Evolutionary conservation across 1,140 invertebrate genomes (phyloP), one percentile per base, ranked within the genome.

Genomic region (Carposina sasakii): DNA sequence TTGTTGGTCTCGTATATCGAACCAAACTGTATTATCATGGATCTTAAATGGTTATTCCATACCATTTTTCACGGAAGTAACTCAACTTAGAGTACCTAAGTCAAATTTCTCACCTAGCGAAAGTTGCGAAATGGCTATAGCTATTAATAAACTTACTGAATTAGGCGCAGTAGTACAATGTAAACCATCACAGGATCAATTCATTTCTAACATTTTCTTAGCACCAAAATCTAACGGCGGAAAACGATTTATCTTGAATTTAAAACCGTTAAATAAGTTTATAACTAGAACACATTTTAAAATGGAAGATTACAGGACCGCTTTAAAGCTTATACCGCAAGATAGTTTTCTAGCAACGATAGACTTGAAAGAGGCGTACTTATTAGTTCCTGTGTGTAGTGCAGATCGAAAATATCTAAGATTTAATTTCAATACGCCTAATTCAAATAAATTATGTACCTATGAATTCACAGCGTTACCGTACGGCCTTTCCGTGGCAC

Each of bases 241-340:
- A 2, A 42, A n/a, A 5, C 40, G 40, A 17, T 42, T 42, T 28
- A 42, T 42, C 15, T 44, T 44, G 13, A 44, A 44, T 8, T 33
- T 44, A 33, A 44, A 44, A n/a, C 24, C 26, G 22, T 33, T 44
- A 12, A 19, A 33, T 44, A 33, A 20, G 24, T 44, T 31, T 20
- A 19, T 33, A n/a, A n/a, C n/a, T n/a, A n/a, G n/a, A n/a, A n/a
- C 23, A 10, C 26, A 44, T n/a, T 21, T 46, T 24, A 46, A 46
- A 23, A 23, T 46, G 31, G 44, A 46, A 15, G 44, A 46, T 20
- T 45, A 45, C 30, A 23, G 43, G 16, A 45, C 43, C 13, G 43
- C 43, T 19, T 33, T 4, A 15, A 45, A 45, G 20, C 21, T 45
- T 15, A 45, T 45, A 22, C 43, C 43, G 2, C 28, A 45, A 15